Evolutionary conservation across 2,888 invertebrate genomes (phyloP).

Genomic region (Hemicrepidius hirtus): DNA sequence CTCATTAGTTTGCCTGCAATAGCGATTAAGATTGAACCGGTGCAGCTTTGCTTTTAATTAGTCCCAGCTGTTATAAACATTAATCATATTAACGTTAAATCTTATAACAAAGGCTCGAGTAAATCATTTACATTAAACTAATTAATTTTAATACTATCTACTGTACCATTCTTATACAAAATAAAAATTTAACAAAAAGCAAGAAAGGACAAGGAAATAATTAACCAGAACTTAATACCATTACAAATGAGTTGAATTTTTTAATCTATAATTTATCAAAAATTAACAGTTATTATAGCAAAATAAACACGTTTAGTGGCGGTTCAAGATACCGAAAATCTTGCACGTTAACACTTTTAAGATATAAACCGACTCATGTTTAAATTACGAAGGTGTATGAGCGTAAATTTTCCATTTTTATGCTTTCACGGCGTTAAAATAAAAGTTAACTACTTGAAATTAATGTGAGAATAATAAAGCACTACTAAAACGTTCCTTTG

Average conservation of each 20-base stretch:
- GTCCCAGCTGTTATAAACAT: conserved; percentile 27
- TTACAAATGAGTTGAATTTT: background rate
- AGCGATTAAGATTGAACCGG: conserved; percentile 17
- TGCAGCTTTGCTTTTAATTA: conserved; percentile 23
- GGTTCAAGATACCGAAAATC: background rate
- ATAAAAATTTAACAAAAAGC: conserved; percentile 4
- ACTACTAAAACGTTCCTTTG: background rate
- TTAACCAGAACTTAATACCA: background rate
- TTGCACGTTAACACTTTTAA: conserved; percentile 1
- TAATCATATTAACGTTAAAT: conserved; percentile 22
- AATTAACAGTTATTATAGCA: background rate
- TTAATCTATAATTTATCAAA: background rate
- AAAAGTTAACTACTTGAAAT: conserved; percentile 20
- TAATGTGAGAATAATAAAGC: conserved; percentile 16
- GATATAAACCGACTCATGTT: conserved; percentile 13
- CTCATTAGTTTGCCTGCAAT: conserved; percentile 20
- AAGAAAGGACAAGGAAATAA: background rate
- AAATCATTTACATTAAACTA: conserved; percentile 14
- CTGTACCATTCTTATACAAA: background rate
- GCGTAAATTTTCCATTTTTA: conserved; percentile 25
- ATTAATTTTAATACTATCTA: conserved; percentile 16
- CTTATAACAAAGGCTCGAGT: conserved; percentile 12
- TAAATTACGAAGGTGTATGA: conserved; percentile 25
- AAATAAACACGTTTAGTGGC: background rate
- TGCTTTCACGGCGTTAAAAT: conserved; percentile 25